Base-by-base conservation (phyloP, 2,888 invertebrate species). In the Mycalesis mineus region DNA sequence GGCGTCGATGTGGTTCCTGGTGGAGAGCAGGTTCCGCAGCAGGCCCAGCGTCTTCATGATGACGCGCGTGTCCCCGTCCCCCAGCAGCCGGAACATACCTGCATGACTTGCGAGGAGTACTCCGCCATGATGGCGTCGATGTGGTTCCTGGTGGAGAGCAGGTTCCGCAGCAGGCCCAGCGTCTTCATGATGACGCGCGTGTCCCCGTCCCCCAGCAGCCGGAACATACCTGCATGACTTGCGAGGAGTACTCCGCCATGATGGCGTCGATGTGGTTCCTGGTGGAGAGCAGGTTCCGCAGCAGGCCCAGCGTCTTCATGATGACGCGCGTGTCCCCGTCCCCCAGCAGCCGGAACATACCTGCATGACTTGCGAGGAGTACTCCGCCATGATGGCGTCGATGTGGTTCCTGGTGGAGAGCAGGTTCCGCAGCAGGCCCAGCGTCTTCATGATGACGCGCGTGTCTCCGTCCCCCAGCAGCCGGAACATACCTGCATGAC, bases 381-480 rank as follows among this genome's bases (percentile, higher is more conserved):
- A 93, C 49, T 88, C 80, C 81, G 84, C 91, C 97, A 98, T 97
- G 70, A 97, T 96, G 61, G 94, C 93, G 85, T 98, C 97, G 65
- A 98, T 97, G 74, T 97, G 96, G 63, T 94, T 92, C 72, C 96
- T 92, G 39, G 95, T 96, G 33, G 97, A 96, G 8, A 98, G 91
- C 59, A 98, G 88, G 84, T 98, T 98, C 63, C 98, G 87, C 62
- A 98, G 86, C 42, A 98, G 83, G 0, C 97, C 98, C 42, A 98
- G 78, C 0, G 97, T 97, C 89, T 98, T 98, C 96, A 97, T 96
- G 56, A 97, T 91, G 62, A 98, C 95, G 56, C 94, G 91, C 1
- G 95, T 93, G 78, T 97, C 96, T n/a, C 94, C 91, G 86, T 98
- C 97, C n/a, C n/a, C n/a, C n/a, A n/a, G n/a, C n/a, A n/a, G n/a